A percentile compares a stretch with the other conserved stretches of the same genome.
Evolutionary conservation across 1,140 invertebrate genomes (phyloP).

Genomic region (Zaprionus camerounensis): DNA sequence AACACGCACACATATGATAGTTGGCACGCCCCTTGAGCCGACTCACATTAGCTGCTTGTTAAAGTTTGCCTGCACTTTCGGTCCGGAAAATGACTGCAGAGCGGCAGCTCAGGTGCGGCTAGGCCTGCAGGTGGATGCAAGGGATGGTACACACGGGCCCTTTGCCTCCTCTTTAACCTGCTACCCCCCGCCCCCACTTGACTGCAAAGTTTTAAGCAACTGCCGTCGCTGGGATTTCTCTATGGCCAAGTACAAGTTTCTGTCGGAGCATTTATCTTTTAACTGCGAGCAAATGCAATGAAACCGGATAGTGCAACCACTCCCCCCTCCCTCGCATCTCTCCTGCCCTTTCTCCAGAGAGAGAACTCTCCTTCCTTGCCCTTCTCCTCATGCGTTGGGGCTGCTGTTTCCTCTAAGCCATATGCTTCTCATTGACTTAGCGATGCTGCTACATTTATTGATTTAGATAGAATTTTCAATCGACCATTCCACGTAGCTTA

Average conservation of each 20-base stretch:
- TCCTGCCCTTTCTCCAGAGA: too few species aligned
- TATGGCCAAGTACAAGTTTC: slow-evolving; percentile 22
- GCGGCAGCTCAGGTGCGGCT: slow-evolving; percentile 6
- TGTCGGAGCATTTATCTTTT: slow-evolving; percentile 46
- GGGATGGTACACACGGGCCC: not conserved
- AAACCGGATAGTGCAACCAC: slow-evolving; percentile 23
- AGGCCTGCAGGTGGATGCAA: not conserved
- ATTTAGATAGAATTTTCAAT: slow-evolving; percentile 42
- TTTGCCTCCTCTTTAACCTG: too few species aligned
- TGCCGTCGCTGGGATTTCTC: slow-evolving; percentile 38
- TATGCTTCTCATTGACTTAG: slow-evolving; percentile 37
- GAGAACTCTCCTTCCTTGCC: not conserved
- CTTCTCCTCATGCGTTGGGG: not conserved
- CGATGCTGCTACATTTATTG: slow-evolving; percentile 43
- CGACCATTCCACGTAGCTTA: not conserved
- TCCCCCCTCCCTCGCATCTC: not conserved
- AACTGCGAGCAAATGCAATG: slow-evolving; percentile 44
- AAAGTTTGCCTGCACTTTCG: slow-evolving; percentile 44
- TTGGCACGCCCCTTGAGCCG: slow-evolving; percentile 21
- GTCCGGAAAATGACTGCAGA: slow-evolving; percentile 8
- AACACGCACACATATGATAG: slow-evolving; percentile 36
- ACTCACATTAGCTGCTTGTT: slow-evolving; percentile 49
- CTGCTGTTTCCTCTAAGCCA: slow-evolving; percentile 5
- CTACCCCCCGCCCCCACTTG: not conserved
- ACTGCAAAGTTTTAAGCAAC: slow-evolving; percentile 50